Conservation (phyloP, 2,113 vertebrate genomes). For the Cebidichthys violaceus region DNA sequence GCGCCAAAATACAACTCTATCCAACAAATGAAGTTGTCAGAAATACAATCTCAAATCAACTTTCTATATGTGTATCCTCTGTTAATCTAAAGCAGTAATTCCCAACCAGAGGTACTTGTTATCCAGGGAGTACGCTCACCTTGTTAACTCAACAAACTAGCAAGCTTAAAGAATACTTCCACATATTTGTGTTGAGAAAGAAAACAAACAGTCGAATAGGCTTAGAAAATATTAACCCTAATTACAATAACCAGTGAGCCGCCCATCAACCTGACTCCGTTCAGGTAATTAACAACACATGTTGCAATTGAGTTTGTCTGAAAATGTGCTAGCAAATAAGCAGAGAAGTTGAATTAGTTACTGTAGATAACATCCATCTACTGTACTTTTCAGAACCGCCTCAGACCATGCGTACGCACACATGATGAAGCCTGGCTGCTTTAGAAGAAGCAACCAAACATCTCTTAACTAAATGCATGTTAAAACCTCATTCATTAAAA, state of each 20-base stretch:
- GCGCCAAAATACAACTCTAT: slow-evolving; percentile 8
- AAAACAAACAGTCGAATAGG: not conserved
- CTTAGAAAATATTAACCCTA: too few relatives aligned
- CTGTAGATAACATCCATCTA: not conserved
- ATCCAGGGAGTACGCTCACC: too few relatives aligned
- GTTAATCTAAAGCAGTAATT: not conserved
- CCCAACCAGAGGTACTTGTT: not conserved
- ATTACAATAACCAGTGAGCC: not conserved
- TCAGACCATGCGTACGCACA: not conserved
- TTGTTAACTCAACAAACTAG: too few relatives aligned
- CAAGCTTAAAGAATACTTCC: not conserved
- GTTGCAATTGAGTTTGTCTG: not conserved
- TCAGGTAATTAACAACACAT: not conserved
- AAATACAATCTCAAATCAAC: slow-evolving; percentile 1
- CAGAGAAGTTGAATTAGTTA: not conserved
- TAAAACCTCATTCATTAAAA: too few relatives aligned
- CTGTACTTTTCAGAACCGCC: not conserved
- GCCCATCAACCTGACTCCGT: not conserved
- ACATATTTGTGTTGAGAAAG: not conserved
- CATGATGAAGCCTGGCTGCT: too few relatives aligned
- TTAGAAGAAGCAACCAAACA: too few relatives aligned
- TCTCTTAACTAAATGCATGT: too few relatives aligned
- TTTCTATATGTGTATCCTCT: not conserved
- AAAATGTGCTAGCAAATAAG: not conserved
- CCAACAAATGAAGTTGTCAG: slow-evolving; percentile 14